A percentile compares a stretch with the other conserved stretches of the same genome.
phyloP scores from a whole-genome alignment of 2,888 invertebrate genomes.

The Ramazzottius varieornatus region DNA sequence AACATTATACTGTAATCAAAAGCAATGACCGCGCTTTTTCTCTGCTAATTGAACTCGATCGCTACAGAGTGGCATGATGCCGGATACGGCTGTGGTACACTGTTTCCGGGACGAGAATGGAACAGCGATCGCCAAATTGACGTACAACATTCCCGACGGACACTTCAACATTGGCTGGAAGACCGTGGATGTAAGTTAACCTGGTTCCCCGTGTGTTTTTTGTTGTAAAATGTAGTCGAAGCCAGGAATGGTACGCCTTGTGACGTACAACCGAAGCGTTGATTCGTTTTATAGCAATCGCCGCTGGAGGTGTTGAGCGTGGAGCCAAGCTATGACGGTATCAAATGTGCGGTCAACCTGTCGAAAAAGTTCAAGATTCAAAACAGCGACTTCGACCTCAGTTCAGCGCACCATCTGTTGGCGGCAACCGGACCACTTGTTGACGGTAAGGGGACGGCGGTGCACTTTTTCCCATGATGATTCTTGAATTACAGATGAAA shows the following conservation, averaged over 20 bases:
- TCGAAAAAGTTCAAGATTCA: background rate
- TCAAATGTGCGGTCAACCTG: background rate
- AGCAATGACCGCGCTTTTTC: background rate
- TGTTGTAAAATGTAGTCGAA: too few relatives aligned
- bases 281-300: background rate
- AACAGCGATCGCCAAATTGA: background rate
- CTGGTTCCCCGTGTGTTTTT: too few relatives aligned
- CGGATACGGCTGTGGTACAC: background rate
- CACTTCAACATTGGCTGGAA: slow-evolving; percentile 1
- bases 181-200: background rate
- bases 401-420: background rate
- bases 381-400: background rate
- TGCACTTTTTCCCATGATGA: background rate
- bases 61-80: background rate
- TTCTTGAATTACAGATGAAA: background rate
- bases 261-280: too few relatives aligned
- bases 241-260: too few relatives aligned
- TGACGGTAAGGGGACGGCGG: background rate
- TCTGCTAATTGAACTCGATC: too few relatives aligned
- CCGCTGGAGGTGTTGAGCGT: background rate
- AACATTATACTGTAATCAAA: background rate
- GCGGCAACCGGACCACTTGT: background rate
- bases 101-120: background rate
- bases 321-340: background rate
- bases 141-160: background rate